Evolutionary conservation across 2,797 vertebrate genomes (phyloP).

Genomic region (Gambusia yucatana): DNA sequence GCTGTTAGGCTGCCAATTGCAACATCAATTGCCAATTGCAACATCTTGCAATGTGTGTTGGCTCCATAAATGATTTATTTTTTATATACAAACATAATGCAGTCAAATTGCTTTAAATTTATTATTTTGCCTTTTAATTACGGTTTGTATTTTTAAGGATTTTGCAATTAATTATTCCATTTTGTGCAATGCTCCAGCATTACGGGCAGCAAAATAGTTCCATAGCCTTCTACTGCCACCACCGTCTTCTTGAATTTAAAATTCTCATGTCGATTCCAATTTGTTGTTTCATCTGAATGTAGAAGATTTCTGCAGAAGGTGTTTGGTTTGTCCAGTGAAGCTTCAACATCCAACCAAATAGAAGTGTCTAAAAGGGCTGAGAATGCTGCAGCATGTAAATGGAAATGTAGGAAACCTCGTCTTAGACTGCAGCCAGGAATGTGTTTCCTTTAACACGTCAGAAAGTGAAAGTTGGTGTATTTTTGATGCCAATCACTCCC

Average conservation of each 20-base stretch:
- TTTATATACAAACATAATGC: background rate
- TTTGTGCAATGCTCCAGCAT: background rate
- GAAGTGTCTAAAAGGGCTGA: too few relatives aligned
- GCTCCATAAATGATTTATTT: background rate
- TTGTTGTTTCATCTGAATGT: background rate
- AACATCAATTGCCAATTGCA: background rate
- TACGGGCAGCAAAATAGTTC: background rate
- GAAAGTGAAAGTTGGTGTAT: background rate
- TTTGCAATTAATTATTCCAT: background rate
- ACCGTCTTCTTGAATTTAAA: background rate
- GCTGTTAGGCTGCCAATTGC: background rate
- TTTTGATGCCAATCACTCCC: conserved; percentile 34
- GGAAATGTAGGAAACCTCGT: background rate
- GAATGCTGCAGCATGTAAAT: background rate
- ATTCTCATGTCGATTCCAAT: background rate
- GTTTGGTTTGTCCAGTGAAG: background rate
- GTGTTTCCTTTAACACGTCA: background rate
- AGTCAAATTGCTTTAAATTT: background rate
- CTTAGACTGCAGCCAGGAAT: background rate
- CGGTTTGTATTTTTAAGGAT: background rate
- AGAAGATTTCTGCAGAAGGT: background rate
- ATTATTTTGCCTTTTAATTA: background rate
- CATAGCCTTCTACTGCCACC: background rate
- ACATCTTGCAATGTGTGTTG: background rate
- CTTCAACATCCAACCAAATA: background rate